Percentiles rank a stretch among this genome's conserved stretches.
These are phyloP conservation scores for Pseudochromis fuscus DNA, from an alignment of 2,797 vertebrate genomes.

Conservation along the genomic window DNA sequence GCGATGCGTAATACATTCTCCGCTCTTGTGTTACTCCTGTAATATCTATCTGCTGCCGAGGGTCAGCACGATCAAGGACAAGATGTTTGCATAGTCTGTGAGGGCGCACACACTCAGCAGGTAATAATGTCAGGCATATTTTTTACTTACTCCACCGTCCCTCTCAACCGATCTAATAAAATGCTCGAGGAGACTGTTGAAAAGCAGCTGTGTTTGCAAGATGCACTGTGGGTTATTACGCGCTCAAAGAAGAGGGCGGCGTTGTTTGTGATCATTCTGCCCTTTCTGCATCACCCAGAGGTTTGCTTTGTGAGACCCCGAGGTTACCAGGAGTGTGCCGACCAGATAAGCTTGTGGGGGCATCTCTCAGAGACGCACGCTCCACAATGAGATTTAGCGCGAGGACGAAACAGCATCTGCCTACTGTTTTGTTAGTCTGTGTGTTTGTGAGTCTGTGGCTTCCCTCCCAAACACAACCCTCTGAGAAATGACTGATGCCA, in stretches of 20 bases:
- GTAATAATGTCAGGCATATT: constrained; percentile 14
- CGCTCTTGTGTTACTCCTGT: constrained; percentile 9
- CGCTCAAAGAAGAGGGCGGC: constrained; percentile 44
- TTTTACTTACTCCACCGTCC: constrained; percentile 11
- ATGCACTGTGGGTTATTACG: constrained; percentile 47
- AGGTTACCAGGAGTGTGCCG: constrained; percentile 61
- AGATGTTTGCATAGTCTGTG: background rate
- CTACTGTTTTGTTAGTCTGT: constrained; percentile 29
- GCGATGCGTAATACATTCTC: constrained; percentile 8
- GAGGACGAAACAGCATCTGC: constrained; percentile 46
- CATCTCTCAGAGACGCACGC: constrained; percentile 47
- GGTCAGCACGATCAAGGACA: constrained; percentile 8
- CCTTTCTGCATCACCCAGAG: constrained; percentile 45
- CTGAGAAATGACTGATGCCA: constrained; percentile 28
- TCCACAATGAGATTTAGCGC: constrained; percentile 59
- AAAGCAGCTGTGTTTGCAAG: constrained; percentile 50
- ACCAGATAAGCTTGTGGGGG: constrained; percentile 66
- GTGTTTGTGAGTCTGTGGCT: constrained; percentile 24
- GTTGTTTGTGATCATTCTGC: constrained; percentile 62
- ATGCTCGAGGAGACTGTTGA: constrained; percentile 37
- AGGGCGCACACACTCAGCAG: constrained; percentile 19
- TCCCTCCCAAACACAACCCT: constrained; percentile 35
- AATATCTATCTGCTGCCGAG: background rate
- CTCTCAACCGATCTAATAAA: constrained; percentile 37
- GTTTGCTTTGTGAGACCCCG: constrained; percentile 58